These are phyloP conservation scores for Seriola quinqueradiata DNA, from an alignment of 2,113 vertebrate genomes.

Conservation along the genomic window DNA sequence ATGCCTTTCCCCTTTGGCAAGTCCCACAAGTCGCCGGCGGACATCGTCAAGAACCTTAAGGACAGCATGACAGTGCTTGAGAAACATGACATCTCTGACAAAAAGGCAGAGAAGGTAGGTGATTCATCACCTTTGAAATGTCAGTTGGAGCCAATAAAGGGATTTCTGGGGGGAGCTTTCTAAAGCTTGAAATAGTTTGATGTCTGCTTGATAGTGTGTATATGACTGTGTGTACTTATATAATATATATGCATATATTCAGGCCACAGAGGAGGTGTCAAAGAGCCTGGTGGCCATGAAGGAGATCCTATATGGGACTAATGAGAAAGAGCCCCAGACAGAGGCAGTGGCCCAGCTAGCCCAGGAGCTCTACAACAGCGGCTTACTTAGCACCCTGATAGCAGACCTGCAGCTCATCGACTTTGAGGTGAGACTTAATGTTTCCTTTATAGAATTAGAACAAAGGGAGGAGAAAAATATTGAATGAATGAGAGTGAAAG, in stretches of 20 bases:
- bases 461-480: not conserved
- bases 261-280: slow-evolving; percentile 98
- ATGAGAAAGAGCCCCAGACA: slow-evolving; percentile 94
- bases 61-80: slow-evolving; percentile 96
- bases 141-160: not conserved
- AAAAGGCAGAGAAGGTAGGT: slow-evolving; percentile 94
- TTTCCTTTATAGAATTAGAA: not conserved
- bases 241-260: slow-evolving; percentile 7
- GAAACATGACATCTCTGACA: slow-evolving; percentile 95
- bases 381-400: slow-evolving; percentile 91
- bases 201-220: not conserved
- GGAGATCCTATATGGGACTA: slow-evolving; percentile 95
- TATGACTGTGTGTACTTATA: not conserved
- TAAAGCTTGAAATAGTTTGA: not conserved
- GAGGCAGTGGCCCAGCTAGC: slow-evolving; percentile 95
- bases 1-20: slow-evolving; percentile 99
- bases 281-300: slow-evolving; percentile 98
- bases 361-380: slow-evolving; percentile 96
- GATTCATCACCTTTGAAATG: not conserved
- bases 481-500: not conserved
- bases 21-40: slow-evolving; percentile 97
- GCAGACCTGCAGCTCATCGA: slow-evolving; percentile 95
- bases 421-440: slow-evolving; percentile 88
- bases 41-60: slow-evolving; percentile 98
- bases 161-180: not conserved